Evolutionary conservation across 2,888 invertebrate species (phyloP).

Genomic region (Ormia ochracea): DNA sequence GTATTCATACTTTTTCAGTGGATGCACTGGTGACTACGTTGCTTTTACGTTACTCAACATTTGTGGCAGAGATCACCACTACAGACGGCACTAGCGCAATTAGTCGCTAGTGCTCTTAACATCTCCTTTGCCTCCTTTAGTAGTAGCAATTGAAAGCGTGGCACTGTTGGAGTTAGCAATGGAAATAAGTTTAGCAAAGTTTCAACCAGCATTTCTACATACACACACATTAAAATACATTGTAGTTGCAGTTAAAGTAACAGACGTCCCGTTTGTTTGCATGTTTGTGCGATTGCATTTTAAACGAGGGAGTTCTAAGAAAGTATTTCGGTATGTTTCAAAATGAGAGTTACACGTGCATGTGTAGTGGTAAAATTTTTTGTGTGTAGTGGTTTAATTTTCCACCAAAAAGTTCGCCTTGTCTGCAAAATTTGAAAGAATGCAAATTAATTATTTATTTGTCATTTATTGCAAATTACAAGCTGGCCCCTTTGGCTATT

Average conservation of each 20-base stretch:
- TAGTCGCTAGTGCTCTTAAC: background rate
- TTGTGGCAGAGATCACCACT: background rate
- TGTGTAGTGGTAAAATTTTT: too few species aligned
- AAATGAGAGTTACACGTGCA: too few species aligned
- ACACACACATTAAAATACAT: conserved; percentile 24
- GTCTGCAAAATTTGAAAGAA: background rate
- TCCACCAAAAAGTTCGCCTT: background rate
- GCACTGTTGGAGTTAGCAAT: background rate
- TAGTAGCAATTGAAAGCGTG: background rate
- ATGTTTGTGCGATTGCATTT: background rate
- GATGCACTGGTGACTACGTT: conserved; percentile 2
- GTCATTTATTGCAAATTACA: background rate
- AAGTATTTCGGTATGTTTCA: background rate
- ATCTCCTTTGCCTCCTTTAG: background rate
- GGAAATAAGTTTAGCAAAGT: conserved; percentile 16
- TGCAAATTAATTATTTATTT: too few species aligned
- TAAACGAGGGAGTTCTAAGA: background rate
- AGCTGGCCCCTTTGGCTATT: background rate
- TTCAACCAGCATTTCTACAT: conserved; percentile 29
- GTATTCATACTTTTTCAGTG: conserved; percentile 14
- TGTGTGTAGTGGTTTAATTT: background rate
- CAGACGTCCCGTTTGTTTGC: conserved; percentile 14
- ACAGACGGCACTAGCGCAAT: background rate
- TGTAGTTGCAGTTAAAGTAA: conserved; percentile 12
- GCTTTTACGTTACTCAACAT: background rate